Base-by-base conservation (phyloP, 2,888 invertebrate species). In the Plebejus argus region DNA sequence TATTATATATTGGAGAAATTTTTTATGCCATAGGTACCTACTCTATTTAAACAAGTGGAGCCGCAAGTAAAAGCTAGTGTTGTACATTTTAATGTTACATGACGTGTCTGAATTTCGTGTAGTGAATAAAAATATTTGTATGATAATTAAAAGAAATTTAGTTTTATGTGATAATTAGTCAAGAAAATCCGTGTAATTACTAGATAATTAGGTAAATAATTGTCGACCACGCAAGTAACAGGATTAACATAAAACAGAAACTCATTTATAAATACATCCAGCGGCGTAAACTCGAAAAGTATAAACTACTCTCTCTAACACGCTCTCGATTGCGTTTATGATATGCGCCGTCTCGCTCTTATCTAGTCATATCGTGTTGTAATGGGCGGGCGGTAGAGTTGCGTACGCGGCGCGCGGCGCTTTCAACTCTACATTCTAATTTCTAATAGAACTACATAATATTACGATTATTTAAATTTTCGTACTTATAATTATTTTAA, bases 351-450 rank as follows among this genome's bases (percentile, higher is more conserved):
- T 92, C 92, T 86, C 89, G 80, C 85, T 91, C 89, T 87, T 85
- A 85, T 87, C 84, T 84, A 86, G 84, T 85, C 84, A 87, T 87
- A 86, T 85, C 28, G 15, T 23, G 85, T 89, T 87, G 77, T 78
- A 81, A 81, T 81, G 81, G 82, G 81, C 82, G 81, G 81, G 81
- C 78, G 80, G 20, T 49, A 49, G 74, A 66, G 28, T 80, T 81
- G 82, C 83, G 79, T 89, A 91, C 91, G 90, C 89, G 83, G 83
- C 88, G 82, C 91, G 90, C 89, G 83, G 83, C 88, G 82, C 82
- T 66, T 20, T 23, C 10, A 23, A 66, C 66, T 53, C 45, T 53
- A 53, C 53, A 18, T 53, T 53, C 18, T 53, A 18, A 53, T 18
- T 53, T 53, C 18, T 15, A 18, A 53, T 53, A 53, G 18, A 53